Percentiles rank a stretch among this genome's conserved stretches.
phyloP scores from a whole-genome alignment of 2,797 vertebrate genomes.

The Gymnopithys bicolor region DNA sequence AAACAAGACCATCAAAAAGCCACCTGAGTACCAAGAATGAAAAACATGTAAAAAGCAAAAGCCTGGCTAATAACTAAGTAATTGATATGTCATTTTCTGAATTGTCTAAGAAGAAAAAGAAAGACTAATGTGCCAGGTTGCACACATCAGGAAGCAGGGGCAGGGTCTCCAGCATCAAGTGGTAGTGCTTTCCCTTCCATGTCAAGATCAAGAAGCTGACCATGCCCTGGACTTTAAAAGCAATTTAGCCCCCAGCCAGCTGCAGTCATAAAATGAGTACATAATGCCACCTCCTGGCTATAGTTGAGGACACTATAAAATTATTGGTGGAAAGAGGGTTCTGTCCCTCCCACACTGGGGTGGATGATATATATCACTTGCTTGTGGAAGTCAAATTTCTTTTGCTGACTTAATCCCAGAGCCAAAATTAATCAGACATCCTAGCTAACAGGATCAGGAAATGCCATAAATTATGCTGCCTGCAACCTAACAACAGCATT shows the following conservation, averaged over 20 bases:
- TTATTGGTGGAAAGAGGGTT: background rate
- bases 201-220: background rate
- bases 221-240: background rate
- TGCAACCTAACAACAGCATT: slow-evolving; percentile 66
- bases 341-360: background rate
- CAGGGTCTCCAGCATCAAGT: background rate
- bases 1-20: background rate
- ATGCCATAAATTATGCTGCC: slow-evolving; percentile 68
- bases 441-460: slow-evolving; percentile 71
- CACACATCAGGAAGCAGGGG: background rate
- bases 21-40: background rate
- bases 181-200: background rate
- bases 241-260: background rate
- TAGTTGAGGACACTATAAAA: background rate
- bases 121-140: background rate
- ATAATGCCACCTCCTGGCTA: slow-evolving; percentile 71
- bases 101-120: background rate
- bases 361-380: slow-evolving; percentile 66
- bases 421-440: slow-evolving; percentile 76
- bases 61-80: background rate
- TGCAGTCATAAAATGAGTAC: slow-evolving; percentile 43
- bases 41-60: background rate
- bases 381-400: slow-evolving; percentile 73
- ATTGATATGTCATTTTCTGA: background rate
- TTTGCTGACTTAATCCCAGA: slow-evolving; percentile 76